These are phyloP conservation scores for Dicentrarchus labrax DNA, from an alignment of 2,113 vertebrate genomes.

Conservation along the genomic window DNA sequence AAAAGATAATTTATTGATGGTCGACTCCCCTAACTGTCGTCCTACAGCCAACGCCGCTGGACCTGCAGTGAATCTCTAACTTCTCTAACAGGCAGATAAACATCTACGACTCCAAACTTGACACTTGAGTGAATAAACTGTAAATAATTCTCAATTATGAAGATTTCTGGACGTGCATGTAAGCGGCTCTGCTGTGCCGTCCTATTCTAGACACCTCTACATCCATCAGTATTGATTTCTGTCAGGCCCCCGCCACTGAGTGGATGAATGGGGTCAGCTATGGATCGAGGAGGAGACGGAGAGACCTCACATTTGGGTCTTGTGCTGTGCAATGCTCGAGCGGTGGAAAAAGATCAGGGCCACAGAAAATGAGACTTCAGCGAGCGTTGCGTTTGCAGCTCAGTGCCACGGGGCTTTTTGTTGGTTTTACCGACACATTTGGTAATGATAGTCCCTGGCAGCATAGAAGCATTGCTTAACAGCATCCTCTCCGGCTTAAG, in stretches of 20 bases:
- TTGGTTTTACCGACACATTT: slow-evolving; percentile 32
- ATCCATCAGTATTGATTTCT: slow-evolving; percentile 42
- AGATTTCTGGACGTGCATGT: not conserved
- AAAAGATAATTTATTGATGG: too few species aligned
- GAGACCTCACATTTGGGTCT: slow-evolving; percentile 9
- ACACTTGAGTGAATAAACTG: not conserved
- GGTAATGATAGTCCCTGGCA: slow-evolving; percentile 46
- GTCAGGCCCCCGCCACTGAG: slow-evolving; percentile 33
- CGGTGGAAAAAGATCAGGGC: slow-evolving; percentile 35
- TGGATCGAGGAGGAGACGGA: slow-evolving; percentile 12
- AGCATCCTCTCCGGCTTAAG: slow-evolving; percentile 37
- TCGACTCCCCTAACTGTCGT: too few species aligned
- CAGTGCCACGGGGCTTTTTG: slow-evolving; percentile 62
- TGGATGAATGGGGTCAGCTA: slow-evolving; percentile 29
- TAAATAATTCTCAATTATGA: slow-evolving; percentile 14
- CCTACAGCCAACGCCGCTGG: too few species aligned
- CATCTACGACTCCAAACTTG: too few species aligned
- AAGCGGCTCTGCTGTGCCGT: not conserved
- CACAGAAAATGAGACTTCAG: slow-evolving; percentile 45
- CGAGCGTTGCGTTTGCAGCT: slow-evolving; percentile 42
- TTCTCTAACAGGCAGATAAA: too few species aligned
- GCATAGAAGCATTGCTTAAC: slow-evolving; percentile 12
- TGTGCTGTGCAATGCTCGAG: not conserved
- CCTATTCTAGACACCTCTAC: not conserved
- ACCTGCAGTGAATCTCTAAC: too few species aligned